Evolutionary conservation across 2,888 invertebrate genomes (phyloP).

Genomic region (Iphiclides podalirius): DNA sequence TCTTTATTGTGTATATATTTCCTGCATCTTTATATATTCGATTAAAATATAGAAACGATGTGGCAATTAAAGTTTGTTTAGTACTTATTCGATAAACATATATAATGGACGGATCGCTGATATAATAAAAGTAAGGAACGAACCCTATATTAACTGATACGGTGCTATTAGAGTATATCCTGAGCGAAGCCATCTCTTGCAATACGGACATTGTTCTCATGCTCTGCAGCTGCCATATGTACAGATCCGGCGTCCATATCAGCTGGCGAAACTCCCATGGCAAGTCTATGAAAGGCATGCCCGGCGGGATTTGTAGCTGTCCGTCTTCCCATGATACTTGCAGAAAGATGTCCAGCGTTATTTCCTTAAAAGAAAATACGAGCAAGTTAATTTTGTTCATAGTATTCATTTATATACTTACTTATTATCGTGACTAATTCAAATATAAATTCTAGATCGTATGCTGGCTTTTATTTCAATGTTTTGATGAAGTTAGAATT

Average conservation of each 20-base stretch:
- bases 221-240: conserved; percentile 82
- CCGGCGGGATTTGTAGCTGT: conserved; percentile 67
- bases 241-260: conserved; percentile 82
- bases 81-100: too few relatives aligned
- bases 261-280: conserved; percentile 82
- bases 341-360: conserved; percentile 82
- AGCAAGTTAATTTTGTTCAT: too few relatives aligned
- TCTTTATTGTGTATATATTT: too few relatives aligned
- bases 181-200: conserved; percentile 82
- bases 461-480: too few relatives aligned
- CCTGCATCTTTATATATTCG: conserved; percentile 1
- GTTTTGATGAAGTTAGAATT: conserved; percentile 4
- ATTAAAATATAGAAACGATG: conserved; percentile 7
- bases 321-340: conserved; percentile 83
- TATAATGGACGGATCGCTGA: too few relatives aligned
- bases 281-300: conserved; percentile 76
- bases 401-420: too few relatives aligned
- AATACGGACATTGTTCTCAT: conserved; percentile 81
- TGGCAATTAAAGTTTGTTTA: too few relatives aligned
- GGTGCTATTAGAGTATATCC: conserved; percentile 81
- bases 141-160: conserved; percentile 84
- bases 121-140: conserved; percentile 42
- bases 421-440: too few relatives aligned
- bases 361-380: conserved; percentile 67
- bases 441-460: too few relatives aligned